phyloP scores from a whole-genome alignment of 1,140 invertebrate species.

The Drosophila pseudoobscura region DNA sequence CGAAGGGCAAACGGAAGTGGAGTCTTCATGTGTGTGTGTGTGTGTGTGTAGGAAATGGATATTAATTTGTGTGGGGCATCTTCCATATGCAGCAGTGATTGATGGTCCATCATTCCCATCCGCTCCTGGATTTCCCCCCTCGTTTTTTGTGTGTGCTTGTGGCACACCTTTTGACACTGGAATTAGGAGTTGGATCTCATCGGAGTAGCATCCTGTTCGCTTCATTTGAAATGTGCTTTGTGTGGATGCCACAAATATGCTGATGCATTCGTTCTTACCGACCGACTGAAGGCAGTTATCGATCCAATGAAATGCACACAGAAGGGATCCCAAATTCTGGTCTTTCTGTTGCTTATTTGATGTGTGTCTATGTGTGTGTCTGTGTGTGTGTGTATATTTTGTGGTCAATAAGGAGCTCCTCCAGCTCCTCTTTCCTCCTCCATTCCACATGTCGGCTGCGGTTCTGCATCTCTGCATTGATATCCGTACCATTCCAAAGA shows the following conservation, averaged over 20 bases:
- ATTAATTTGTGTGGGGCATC: conserved; percentile 25
- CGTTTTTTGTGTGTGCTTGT: neutral
- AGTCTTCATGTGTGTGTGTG: neutral
- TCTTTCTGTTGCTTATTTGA: neutral
- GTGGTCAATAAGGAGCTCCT: neutral
- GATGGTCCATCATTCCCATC: neutral
- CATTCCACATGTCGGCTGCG: conserved; percentile 16
- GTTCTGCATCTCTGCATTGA: conserved; percentile 19
- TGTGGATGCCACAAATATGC: conserved; percentile 22
- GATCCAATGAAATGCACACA: conserved; percentile 18
- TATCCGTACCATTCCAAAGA: conserved; percentile 6
- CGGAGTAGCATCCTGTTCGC: too few relatives aligned
- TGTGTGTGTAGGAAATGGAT: conserved; percentile 1
- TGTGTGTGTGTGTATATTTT: neutral
- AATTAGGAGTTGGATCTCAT: neutral
- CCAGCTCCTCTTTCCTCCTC: conserved; percentile 4
- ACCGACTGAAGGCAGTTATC: conserved; percentile 1
- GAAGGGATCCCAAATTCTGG: neutral
- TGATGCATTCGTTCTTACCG: conserved; percentile 25
- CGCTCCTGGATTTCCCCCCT: conserved; percentile 12
- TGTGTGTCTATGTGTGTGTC: neutral
- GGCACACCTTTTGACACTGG: too few relatives aligned
- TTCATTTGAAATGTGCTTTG: conserved; percentile 5
- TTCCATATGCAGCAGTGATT: conserved; percentile 29
- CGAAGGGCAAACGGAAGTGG: conserved; percentile 33